Base-by-base conservation (phyloP, 2,113 vertebrate genomes). In the Brachyhypopomus gauderio region DNA sequence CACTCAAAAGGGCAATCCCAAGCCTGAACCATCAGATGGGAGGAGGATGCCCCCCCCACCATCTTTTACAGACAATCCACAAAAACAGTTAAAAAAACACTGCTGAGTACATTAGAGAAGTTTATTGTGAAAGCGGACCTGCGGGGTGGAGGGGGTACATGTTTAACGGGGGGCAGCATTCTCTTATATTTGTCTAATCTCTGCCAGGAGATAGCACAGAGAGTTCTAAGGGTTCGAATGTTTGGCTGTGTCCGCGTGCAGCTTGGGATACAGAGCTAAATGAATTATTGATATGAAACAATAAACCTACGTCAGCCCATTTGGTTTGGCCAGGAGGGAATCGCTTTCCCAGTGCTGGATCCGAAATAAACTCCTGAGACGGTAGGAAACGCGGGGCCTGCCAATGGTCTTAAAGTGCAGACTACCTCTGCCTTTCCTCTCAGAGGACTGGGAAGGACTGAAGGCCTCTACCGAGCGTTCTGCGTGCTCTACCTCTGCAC, bases 251-350 rank as follows among this genome's bases (percentile, higher is more conserved):
- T 27, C 76, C 9, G 79, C 82, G 83, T 70, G 80, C 30, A 69
- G 59, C 73, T 78, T 76, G 55, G 73, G 81, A 80, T 80, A 81
- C 77, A 77, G 77, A 81, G 23, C 62, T 62, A 56, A 83, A 85
- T 80, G 84, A 78, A 85, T 85, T 85, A 85, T 82, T 85, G 80
- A 85, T 82, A 82, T 66, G 70, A 83, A 85, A 82, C 81, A 85
- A 85, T 83, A 85, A 85, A 83, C 80, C 30, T 72, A 73, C 80
- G 73, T 85, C 84, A 85, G 63, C 72, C 56, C 67, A 45, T 75
- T 83, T 79, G 25, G 22, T 70, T 85, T 76, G 67, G 77, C 84
- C 67, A 23, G 72, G 64, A 52, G n/a, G 59, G 45, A 85, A 70
- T 27, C 48, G 30, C 59, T 85, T 82, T 85, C 84, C 78, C 76